These are phyloP conservation scores for Ceratothoa steindachneri DNA, from an alignment of 2,888 invertebrate species.

Conservation along the genomic window DNA sequence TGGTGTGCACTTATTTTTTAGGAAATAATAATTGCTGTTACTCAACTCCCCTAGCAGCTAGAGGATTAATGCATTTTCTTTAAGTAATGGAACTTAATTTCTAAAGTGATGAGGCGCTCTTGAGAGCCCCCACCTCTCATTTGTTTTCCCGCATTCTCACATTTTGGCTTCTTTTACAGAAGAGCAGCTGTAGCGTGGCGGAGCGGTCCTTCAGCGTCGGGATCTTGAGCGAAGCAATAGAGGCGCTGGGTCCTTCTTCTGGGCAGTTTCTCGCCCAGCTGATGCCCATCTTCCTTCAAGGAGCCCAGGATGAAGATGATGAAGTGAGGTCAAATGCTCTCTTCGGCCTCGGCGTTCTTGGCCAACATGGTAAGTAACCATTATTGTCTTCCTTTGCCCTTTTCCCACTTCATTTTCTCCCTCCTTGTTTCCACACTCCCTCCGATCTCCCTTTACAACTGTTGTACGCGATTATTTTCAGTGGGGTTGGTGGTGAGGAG, in stretches of 20 bases:
- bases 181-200: conserved; percentile 62
- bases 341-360: conserved; percentile 71
- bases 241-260: conserved; percentile 57
- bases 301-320: conserved; percentile 62
- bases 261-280: conserved; percentile 61
- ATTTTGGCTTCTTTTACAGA: no score
- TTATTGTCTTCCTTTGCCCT: no score
- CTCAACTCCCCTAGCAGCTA: no score
- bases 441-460: background rate
- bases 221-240: conserved; percentile 68
- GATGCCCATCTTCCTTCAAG: conserved; percentile 62
- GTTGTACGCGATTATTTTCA: background rate
- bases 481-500: no score
- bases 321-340: conserved; percentile 73
- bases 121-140: no score
- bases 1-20: background rate
- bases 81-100: no score
- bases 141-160: no score
- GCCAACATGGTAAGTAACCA: conserved; percentile 57
- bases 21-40: background rate
- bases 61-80: no score
- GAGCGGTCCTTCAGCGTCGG: conserved; percentile 70
- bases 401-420: conserved; percentile 53
- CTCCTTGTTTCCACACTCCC: background rate
- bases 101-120: no score